Evolutionary conservation across 2,113 vertebrate genomes (phyloP), one percentile per base, ranked within the genome.

Genomic region (Toxostoma redivivum): DNA sequence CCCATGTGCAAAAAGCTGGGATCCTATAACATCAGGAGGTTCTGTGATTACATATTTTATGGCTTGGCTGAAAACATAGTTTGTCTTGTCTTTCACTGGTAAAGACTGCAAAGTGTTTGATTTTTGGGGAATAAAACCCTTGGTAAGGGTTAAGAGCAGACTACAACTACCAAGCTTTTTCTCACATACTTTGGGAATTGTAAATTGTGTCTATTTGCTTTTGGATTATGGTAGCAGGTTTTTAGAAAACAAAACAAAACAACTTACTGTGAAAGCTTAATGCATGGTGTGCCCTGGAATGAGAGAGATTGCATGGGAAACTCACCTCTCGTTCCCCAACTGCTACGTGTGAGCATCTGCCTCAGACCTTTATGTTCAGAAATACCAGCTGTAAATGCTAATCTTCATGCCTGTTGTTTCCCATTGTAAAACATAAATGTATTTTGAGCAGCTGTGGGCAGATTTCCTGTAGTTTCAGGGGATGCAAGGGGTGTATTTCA

Each of bases 301-400:
- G 82, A 74, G 71, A 78, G 66, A 78, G 82, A 81, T 81, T 84
- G 94, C 86, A 78, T 86, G 83, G 40, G 72, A 92, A 86, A 70
- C 67, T 61, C 35, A 21, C 72, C 65, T 74, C 88, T 94, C 17
- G 0, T 88, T 95, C 91, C 66, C 72, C 3, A 3, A 25, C 64
- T 88, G 82, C 72, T 51, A 3, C 0, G 0, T 67, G 51, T 61
- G 37, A 92, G 40, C 87, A 35, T 73, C 94, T 93, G 90, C 83
- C 90, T 92, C 82, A 79, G 72, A 74, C 54, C 51, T 92, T 81
- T 70, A 57, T 50, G 57, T 95, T 70, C 60, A 30, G 37, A 88
- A 94, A 79, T 50, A 45, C 40, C 79, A 86, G 31, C 86, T 81
- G 72, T 73, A 82, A 86, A 86, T 78, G 64, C 65, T 86, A 81